Evolutionary conservation across 2,113 vertebrate genomes (phyloP).

Genomic region (Paradoxurus hermaphroditus): DNA sequence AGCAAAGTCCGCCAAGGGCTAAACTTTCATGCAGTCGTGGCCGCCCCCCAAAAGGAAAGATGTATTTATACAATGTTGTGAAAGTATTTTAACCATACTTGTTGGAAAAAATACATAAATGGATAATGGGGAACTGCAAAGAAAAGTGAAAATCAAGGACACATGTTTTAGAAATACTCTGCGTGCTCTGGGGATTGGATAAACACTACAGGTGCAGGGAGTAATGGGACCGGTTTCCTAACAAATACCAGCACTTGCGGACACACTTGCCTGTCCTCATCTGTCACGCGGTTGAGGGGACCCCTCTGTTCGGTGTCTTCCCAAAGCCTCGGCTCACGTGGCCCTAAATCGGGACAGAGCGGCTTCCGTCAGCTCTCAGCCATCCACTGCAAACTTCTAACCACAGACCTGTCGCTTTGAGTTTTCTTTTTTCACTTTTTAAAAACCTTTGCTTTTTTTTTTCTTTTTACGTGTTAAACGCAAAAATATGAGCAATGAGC

Average conservation of each 20-base stretch:
- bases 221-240: neutral
- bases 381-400: neutral
- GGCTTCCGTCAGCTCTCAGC: neutral
- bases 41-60: neutral
- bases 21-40: neutral
- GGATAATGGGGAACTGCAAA: neutral
- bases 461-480: neutral
- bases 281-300: neutral
- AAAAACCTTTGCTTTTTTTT: neutral
- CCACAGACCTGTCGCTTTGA: neutral
- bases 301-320: neutral
- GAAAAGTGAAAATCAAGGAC: neutral
- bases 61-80: neutral
- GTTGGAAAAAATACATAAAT: slow-evolving; percentile 29
- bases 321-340: neutral
- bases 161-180: neutral
- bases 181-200: neutral
- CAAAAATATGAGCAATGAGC: neutral
- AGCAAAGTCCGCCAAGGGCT: neutral
- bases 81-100: neutral
- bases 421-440: neutral
- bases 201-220: neutral
- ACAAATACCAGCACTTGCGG: neutral
- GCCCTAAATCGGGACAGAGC: neutral
- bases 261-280: neutral